Evolutionary conservation across 2,797 vertebrate species (phyloP).

Genomic region (Stomatorhinus walkeri): DNA sequence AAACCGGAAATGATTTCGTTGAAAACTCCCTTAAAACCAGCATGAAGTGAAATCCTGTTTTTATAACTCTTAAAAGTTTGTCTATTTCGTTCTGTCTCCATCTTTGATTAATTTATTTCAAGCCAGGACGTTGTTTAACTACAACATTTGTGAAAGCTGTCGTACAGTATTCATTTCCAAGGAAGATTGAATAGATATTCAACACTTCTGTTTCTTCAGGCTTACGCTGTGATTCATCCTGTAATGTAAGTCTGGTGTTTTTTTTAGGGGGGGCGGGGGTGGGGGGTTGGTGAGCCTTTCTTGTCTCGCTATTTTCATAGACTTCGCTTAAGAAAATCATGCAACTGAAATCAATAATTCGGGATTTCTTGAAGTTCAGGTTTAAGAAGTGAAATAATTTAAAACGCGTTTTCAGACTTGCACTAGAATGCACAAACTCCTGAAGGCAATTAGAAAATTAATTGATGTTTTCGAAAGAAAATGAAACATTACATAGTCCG

Average conservation of each 20-base stretch:
- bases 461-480: not conserved
- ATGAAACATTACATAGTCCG: not conserved
- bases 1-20: not conserved
- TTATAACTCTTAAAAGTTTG: not conserved
- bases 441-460: not conserved
- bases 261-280: not conserved
- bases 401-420: not conserved
- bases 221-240: not conserved
- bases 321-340: not conserved
- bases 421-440: not conserved
- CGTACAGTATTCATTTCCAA: not conserved
- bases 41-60: not conserved
- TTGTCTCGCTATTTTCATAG: not conserved
- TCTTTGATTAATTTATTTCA: conserved; percentile 9
- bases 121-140: not conserved
- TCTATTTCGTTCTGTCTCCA: not conserved
- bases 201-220: not conserved
- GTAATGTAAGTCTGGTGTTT: not conserved
- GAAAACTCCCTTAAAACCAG: not conserved
- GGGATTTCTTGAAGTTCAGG: not conserved
- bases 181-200: not conserved
- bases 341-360: not conserved
- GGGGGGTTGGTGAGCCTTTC: not conserved
- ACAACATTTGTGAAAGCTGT: not conserved
- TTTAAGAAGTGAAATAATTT: not conserved